Conservation (phyloP, 2,888 invertebrate genomes). For the Brenthis ino region DNA sequence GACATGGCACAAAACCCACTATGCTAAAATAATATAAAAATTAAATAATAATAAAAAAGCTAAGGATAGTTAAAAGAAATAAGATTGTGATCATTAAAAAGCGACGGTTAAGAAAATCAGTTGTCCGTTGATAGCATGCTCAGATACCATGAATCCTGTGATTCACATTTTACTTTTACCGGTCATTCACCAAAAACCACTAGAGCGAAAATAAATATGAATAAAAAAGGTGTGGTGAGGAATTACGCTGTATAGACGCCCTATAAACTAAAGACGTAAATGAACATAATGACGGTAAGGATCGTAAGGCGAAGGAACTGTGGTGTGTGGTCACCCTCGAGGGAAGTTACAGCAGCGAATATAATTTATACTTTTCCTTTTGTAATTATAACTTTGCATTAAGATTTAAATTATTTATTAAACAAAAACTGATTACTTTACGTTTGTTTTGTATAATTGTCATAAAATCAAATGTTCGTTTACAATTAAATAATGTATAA, state of each 20-base stretch:
- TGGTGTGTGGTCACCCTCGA: slow-evolving; percentile 64
- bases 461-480: background rate
- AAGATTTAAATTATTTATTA: slow-evolving; percentile 9
- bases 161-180: slow-evolving; percentile 75
- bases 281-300: slow-evolving; percentile 42
- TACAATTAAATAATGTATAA: too few relatives aligned
- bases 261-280: slow-evolving; percentile 58
- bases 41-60: slow-evolving; percentile 19
- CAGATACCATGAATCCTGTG: slow-evolving; percentile 77
- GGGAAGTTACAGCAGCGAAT: slow-evolving; percentile 52
- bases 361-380: slow-evolving; percentile 11
- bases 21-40: too few relatives aligned
- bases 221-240: slow-evolving; percentile 76
- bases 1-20: background rate
- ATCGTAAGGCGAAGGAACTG: slow-evolving; percentile 63
- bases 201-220: slow-evolving; percentile 71
- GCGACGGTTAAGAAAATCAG: slow-evolving; percentile 57
- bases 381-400: background rate
- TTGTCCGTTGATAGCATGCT: slow-evolving; percentile 56
- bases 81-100: slow-evolving; percentile 28
- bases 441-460: background rate
- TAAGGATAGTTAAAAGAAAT: background rate
- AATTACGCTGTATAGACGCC: slow-evolving; percentile 76
- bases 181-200: slow-evolving; percentile 77
- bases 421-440: background rate